Evolutionary conservation across 2,888 invertebrate genomes (phyloP).

Genomic region (Noctua janthina): DNA sequence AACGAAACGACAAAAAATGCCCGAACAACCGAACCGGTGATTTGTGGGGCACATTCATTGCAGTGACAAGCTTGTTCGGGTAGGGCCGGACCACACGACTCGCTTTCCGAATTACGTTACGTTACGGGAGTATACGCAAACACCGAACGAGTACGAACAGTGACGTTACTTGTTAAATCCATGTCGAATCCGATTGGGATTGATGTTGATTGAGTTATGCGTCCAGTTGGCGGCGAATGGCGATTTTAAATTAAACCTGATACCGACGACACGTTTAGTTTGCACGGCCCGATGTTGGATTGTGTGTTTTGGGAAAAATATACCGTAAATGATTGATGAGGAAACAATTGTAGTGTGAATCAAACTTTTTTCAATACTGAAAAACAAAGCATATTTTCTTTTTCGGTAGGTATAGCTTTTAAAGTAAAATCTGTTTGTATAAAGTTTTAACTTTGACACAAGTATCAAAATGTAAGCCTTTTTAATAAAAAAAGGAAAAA

Average conservation of each 20-base stretch:
- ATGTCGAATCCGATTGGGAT: conserved; percentile 78
- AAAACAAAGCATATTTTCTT: neutral
- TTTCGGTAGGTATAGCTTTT: too few relatives aligned
- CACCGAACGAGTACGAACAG: conserved; percentile 71
- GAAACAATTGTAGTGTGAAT: neutral
- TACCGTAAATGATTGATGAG: neutral
- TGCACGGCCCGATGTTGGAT: conserved; percentile 18
- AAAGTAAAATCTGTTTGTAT: too few relatives aligned
- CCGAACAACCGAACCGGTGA: conserved; percentile 84
- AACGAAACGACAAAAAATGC: conserved; percentile 86
- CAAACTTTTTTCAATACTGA: neutral
- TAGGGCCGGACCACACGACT: conserved; percentile 78
- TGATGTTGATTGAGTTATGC: conserved; percentile 88
- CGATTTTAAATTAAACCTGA: conserved; percentile 63
- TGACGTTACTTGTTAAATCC: conserved; percentile 84
- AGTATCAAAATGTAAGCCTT: neutral
- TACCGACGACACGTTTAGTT: conserved; percentile 51
- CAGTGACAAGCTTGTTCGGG: conserved; percentile 87
- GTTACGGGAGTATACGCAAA: conserved; percentile 73
- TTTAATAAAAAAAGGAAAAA: neutral
- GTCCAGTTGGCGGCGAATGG: conserved; percentile 59
- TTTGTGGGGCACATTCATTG: conserved; percentile 89
- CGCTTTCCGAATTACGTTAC: conserved; percentile 78
- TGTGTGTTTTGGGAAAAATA: conserved; percentile 12
- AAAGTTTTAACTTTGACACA: neutral